A percentile compares a stretch with the other conserved stretches of the same genome.
phyloP scores from a whole-genome alignment of 1,140 invertebrate species.

The Calephelis nemesis region DNA sequence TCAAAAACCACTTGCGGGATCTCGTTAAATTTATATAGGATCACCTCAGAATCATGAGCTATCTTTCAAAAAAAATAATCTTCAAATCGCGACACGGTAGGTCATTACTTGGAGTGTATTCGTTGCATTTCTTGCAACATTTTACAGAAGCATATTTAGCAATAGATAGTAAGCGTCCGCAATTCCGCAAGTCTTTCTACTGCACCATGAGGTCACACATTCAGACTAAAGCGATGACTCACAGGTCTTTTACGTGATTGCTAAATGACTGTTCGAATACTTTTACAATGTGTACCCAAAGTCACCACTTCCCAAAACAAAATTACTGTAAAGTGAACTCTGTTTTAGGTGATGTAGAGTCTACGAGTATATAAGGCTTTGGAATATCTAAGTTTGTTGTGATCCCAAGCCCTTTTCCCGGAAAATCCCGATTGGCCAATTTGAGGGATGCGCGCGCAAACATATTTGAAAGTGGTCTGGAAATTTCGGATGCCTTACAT shows the following conservation, averaged over 20 bases:
- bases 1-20: too few species aligned
- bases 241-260: conserved; percentile 22
- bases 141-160: too few species aligned
- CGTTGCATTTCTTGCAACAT: too few species aligned
- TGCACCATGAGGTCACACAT: neutral
- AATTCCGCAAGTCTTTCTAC: neutral
- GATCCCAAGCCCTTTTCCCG: conserved; percentile 51
- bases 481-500: conserved; percentile 24
- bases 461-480: neutral
- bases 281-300: conserved; percentile 14
- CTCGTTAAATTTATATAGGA: too few species aligned
- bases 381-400: conserved; percentile 18
- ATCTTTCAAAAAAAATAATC: too few species aligned
- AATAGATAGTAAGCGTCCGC: too few species aligned
- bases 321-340: neutral
- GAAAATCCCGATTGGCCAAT: conserved; percentile 50
- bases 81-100: too few species aligned
- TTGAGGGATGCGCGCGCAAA: conserved; percentile 53
- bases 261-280: conserved; percentile 15
- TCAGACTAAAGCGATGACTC: conserved; percentile 19
- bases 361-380: neutral
- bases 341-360: neutral
- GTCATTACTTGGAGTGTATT: too few species aligned
- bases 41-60: too few species aligned
- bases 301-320: neutral